Base-by-base conservation (phyloP, 1,140 invertebrate genomes). In the Drosophila ficusphila region DNA sequence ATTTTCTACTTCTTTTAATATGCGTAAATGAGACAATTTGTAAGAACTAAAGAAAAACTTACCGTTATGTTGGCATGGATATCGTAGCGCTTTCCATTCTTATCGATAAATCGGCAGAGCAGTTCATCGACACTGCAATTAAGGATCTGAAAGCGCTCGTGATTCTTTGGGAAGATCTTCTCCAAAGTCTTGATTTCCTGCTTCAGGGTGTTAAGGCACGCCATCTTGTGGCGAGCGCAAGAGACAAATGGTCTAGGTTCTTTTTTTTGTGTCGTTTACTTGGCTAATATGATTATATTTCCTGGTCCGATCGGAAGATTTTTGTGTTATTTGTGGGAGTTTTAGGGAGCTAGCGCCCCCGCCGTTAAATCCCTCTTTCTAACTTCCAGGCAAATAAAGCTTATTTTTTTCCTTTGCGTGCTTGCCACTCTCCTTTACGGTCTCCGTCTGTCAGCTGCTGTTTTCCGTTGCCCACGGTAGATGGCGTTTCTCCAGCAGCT, bases 1-100 rank as follows among this genome's bases (percentile, higher is more conserved):
- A 16, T 16, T 27, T 29, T 16, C 16, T 29, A n/a, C 21, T 27
- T 4, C 36, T 49, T 27, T 27, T 39, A 12, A 8, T 18, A 21
- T 12, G 5, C 4, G 29, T 4, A 21, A 33, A 47, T 16, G 21
- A n/a, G n/a, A n/a, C n/a, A n/a, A n/a, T n/a, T n/a, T n/a, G n/a
- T n/a, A n/a, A n/a, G n/a, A n/a, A n/a, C n/a, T n/a, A n/a, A n/a
- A n/a, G n/a, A 21, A 2, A 34, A n/a, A 39, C 95, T 97, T 94
- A 98, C 97, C 92, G 98, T 99, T 92, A 99, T 99, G 93, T 99
- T 99, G 58, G 98, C 98, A 92, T 98, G 97, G 90, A 99, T 98
- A 92, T 97, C 97, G 92, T 98, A 98, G 93, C 97, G 96, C 92
- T 98, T 97, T 86, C 97, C 97, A 94, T 96, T 97, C 93, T 95